These are phyloP conservation scores for Trissolcus japonicus DNA, from an alignment of 2,888 invertebrate genomes.

Conservation along the genomic window DNA sequence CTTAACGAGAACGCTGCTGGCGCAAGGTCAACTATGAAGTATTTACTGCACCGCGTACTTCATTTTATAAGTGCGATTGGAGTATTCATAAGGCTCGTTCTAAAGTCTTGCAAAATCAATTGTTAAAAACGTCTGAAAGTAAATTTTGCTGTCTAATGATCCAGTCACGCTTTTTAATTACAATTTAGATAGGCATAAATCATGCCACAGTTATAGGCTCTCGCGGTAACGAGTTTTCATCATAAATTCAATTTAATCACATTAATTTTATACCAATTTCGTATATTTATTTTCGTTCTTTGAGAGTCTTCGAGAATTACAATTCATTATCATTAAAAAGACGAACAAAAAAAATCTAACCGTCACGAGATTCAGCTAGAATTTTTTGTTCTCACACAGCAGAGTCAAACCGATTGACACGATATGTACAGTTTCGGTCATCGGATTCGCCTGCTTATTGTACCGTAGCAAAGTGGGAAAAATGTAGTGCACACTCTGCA, in stretches of 20 bases:
- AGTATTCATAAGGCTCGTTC: conserved; percentile 29
- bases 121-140: conserved; percentile 43
- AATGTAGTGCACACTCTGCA: conserved; percentile 48
- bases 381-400: neutral
- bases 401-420: neutral
- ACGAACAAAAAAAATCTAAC: no score
- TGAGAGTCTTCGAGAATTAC: neutral
- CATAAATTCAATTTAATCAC: conserved; percentile 15
- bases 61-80: conserved; percentile 40
- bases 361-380: no score
- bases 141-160: conserved; percentile 50
- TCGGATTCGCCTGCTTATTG: conserved; percentile 49
- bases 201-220: conserved; percentile 29
- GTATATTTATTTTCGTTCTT: neutral
- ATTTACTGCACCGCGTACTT: conserved; percentile 49
- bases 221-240: conserved; percentile 34
- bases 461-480: conserved; percentile 45
- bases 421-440: conserved; percentile 31
- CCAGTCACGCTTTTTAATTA: conserved; percentile 49
- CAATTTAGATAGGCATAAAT: conserved; percentile 42
- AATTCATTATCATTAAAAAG: no score
- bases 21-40: conserved; percentile 57
- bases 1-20: conserved; percentile 58
- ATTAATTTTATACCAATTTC: neutral
- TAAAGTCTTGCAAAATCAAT: conserved; percentile 33